Percentiles rank a stretch among this genome's conserved stretches.
These are phyloP conservation scores for Echeneis naucrates DNA, from an alignment of 2,797 vertebrate genomes.

Conservation along the genomic window DNA sequence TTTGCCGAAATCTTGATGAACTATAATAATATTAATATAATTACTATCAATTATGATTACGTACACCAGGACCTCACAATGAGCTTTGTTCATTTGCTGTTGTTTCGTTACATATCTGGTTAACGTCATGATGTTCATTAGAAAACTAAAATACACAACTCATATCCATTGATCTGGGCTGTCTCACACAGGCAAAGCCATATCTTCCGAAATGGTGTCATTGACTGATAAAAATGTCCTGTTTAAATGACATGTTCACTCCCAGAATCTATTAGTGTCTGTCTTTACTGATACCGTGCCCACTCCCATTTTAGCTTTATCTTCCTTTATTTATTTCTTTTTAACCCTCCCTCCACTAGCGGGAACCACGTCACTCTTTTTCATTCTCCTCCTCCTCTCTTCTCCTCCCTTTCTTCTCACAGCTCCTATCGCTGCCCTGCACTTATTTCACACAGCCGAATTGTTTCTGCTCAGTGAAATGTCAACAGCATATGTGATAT, in stretches of 20 bases:
- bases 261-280: constrained; percentile 72
- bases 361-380: not conserved
- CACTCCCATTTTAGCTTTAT: constrained; percentile 46
- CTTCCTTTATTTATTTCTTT: constrained; percentile 31
- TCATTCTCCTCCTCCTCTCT: constrained; percentile 8
- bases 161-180: constrained; percentile 61
- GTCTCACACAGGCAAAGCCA: constrained; percentile 66
- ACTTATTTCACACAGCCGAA: constrained; percentile 69
- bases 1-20: not conserved
- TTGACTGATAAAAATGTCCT: constrained; percentile 68
- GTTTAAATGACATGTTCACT: constrained; percentile 73
- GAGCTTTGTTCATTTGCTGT: too few species aligned
- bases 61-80: too few species aligned
- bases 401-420: not conserved
- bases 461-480: constrained; percentile 81
- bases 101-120: not conserved
- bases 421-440: constrained; percentile 41
- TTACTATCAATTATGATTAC: too few species aligned
- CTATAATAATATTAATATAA: too few species aligned
- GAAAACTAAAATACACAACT: constrained; percentile 55
- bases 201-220: constrained; percentile 72
- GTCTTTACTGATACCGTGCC: constrained; percentile 63
- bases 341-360: not conserved
- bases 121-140: constrained; percentile 30
- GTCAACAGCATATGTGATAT: constrained; percentile 80